Base-by-base conservation (phyloP, 23 tunicate species). In the Halocynthia roretzi region DNA sequence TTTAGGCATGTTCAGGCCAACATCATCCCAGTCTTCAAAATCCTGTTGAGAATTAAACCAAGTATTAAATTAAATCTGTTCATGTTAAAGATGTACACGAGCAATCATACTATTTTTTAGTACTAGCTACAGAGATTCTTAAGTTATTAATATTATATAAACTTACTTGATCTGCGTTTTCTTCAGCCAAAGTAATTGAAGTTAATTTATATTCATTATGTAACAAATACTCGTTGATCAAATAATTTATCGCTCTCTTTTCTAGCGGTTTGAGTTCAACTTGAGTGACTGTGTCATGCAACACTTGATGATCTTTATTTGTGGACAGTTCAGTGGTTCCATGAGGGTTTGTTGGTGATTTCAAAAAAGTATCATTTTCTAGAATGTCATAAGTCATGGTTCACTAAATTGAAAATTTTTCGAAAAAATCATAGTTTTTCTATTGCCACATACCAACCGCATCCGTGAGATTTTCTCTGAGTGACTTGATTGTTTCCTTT, bases 21-120 rank as follows among this genome's bases (percentile, higher is more conserved):
- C 97, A 82, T 91, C 97, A 62, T 91, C 77, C 97, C 97, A 91
- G 40, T 91, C 97, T 85, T 91, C 97, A 82, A 91, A 91, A 56
- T 91, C 97, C 87, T 91, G 51, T 17, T 17, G 2, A 12, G 5
- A 68, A 68, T 54, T 68, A 8, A 80, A 0, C 44, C 44, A 31
- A 31, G 44, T 31, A 31, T 31, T 31, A 31, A 31, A 31, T 31
- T 31, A 31, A 31, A 31, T 31, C 44, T 31, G 44, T 31, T 31
- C 4, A 31, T 1, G 44, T 31, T 31, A 4, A 31, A 31, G 4
- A 31, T 31, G 44, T 31, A 4, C 44, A 0, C 44, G 44, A 31
- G 44, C 44, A 31, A 31, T 31, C 44, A 31, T 0, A 31, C 44
- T 31, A 31, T 31, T 31, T 31, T 31, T 0, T 31, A 31, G 44